Evolutionary conservation across 2,888 invertebrate species (phyloP), one percentile per base, ranked within the genome.

Genomic region (Orthosia incerta): DNA sequence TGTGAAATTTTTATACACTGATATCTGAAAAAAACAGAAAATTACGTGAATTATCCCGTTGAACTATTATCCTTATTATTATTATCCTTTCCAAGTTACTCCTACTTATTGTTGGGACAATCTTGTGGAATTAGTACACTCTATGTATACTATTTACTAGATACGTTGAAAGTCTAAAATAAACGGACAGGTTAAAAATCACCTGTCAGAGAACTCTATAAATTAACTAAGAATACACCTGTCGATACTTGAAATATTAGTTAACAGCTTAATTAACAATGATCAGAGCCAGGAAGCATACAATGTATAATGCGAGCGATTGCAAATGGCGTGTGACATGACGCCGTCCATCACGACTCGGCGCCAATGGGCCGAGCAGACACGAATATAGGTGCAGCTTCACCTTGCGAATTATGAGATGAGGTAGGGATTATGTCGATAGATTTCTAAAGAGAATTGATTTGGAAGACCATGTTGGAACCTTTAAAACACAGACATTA

Each of bases 321-420:
- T 60, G 68, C 60, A 71, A 86, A 85, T 76, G 63, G 59, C 31
- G 60, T 62, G 72, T 77, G 74, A 74, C 77, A 82, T 72, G 80
- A 72, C 16, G 70, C 76, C 71, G 79, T 89, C 46, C 67, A 85
- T 88, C 89, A 89, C 85, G 77, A 70, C 63, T 31, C 45, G 53
- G 50, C 64, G 63, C 65, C 85, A 87, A 89, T 89, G 86, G 80
- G 65, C 71, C 87, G 82, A 62, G 71, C 57, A 82, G 75, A 26
- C 65, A 77, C 76, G 67, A 79, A 79, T 79, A 80, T 79, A 79
- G 76, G 76, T 63, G 26, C 72, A 68, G 80, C 78, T 79, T 80
- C 83, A 88, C 88, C 88, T 88, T 83, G 80, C 67, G 48, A 39
- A 64, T 18, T n/a, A 74, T 82, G 83, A 23, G 82, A n/a, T 64